These are phyloP conservation scores for Abrostola triplasia DNA, from an alignment of 2,888 invertebrate genomes.

Conservation along the genomic window DNA sequence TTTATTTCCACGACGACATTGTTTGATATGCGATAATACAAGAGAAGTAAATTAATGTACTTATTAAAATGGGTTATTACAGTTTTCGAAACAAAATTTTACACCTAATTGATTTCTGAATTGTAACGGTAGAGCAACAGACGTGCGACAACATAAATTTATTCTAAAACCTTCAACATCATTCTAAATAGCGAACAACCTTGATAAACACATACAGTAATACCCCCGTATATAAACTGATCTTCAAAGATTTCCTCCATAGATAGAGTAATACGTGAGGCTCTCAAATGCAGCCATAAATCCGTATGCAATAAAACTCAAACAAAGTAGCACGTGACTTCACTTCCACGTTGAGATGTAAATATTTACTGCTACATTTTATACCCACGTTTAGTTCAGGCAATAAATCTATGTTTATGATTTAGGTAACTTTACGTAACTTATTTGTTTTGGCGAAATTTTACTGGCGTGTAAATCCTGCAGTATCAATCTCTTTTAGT, in stretches of 20 bases:
- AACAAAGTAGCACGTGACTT: slow-evolving; percentile 74
- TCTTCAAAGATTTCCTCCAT: slow-evolving; percentile 39
- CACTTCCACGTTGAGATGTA: slow-evolving; percentile 68
- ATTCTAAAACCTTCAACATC: background rate
- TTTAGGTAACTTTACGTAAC: slow-evolving; percentile 39
- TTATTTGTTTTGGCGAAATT: slow-evolving; percentile 5
- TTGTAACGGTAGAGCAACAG: too few species aligned
- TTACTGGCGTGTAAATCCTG: slow-evolving; percentile 1
- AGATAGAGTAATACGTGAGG: slow-evolving; percentile 66
- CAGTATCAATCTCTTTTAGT: too few species aligned
- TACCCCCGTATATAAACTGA: slow-evolving; percentile 15
- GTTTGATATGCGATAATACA: too few species aligned
- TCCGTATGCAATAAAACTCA: slow-evolving; percentile 77
- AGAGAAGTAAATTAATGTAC: too few species aligned
- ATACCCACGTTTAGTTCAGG: slow-evolving; percentile 55
- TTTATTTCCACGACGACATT: too few species aligned
- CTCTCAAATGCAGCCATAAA: slow-evolving; percentile 77
- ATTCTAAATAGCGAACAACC: background rate
- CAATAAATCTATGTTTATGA: slow-evolving; percentile 56
- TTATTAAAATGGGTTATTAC: too few species aligned
- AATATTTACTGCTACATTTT: slow-evolving; percentile 78
- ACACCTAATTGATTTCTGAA: too few species aligned
- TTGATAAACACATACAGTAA: slow-evolving; percentile 10
- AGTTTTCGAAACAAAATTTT: too few species aligned
- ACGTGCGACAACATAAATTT: slow-evolving; percentile 6